These are phyloP conservation scores for Xiphophorus couchianus DNA, from an alignment of 2,113 vertebrate genomes.

Conservation along the genomic window DNA sequence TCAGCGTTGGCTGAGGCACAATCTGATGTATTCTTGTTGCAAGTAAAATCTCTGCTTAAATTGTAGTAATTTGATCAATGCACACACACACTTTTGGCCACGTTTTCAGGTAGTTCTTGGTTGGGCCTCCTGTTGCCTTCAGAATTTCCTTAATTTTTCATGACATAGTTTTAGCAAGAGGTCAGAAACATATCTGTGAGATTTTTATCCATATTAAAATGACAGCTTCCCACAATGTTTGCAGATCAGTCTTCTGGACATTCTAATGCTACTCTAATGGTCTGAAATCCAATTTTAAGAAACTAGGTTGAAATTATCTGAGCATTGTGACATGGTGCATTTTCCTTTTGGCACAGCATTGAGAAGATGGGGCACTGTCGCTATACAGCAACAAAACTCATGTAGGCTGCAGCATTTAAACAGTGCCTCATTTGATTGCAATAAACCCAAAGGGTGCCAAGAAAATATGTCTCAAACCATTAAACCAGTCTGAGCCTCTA, in stretches of 20 bases:
- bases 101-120: background rate
- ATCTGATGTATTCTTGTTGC: conserved; percentile 6
- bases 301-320: background rate
- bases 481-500: background rate
- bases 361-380: too few species aligned
- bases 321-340: background rate
- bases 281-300: too few species aligned
- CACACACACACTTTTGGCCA: background rate
- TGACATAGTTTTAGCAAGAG: too few species aligned
- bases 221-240: too few species aligned
- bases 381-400: background rate
- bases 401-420: background rate
- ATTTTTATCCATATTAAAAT: too few species aligned
- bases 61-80: background rate
- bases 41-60: conserved; percentile 7
- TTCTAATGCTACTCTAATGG: too few species aligned
- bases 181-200: too few species aligned
- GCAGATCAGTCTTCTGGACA: too few species aligned
- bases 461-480: background rate
- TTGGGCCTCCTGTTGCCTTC: too few species aligned
- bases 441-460: background rate
- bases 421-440: background rate
- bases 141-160: too few species aligned
- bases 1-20: conserved; percentile 3
- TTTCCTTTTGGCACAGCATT: background rate